Conservation (phyloP, 2,888 invertebrate genomes). For the Charanyca ferruginea region DNA sequence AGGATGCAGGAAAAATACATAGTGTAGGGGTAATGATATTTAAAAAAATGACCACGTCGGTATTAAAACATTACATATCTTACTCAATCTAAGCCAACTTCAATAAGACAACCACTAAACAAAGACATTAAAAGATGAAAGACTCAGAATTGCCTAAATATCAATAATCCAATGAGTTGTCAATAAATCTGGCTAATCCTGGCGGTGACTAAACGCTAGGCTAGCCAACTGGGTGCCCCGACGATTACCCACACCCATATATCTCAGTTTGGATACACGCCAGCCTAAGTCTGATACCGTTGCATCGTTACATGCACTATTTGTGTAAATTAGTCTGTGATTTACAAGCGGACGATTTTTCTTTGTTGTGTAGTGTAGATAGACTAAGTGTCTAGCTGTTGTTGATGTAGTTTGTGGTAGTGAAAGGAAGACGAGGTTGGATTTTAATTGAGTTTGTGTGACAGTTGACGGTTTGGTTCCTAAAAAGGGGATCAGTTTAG, state of each 20-base stretch:
- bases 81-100: slow-evolving; percentile 11
- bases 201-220: slow-evolving; percentile 61
- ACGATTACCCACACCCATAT: slow-evolving; percentile 55
- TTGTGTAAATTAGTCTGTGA: slow-evolving; percentile 66
- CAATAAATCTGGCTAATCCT: slow-evolving; percentile 61
- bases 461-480: not conserved
- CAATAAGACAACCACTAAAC: slow-evolving; percentile 24
- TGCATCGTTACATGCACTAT: slow-evolving; percentile 66
- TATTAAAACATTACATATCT: not conserved
- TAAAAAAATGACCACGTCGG: too few species aligned
- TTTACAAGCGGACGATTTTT: slow-evolving; percentile 58
- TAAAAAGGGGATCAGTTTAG: not conserved
- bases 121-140: slow-evolving; percentile 44
- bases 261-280: slow-evolving; percentile 64
- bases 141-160: slow-evolving; percentile 44
- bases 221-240: slow-evolving; percentile 64
- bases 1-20: too few species aligned
- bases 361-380: slow-evolving; percentile 46
- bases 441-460: slow-evolving; percentile 40
- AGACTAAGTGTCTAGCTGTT: slow-evolving; percentile 52
- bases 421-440: slow-evolving; percentile 22
- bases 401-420: not conserved
- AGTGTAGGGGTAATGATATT: too few species aligned
- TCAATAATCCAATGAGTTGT: slow-evolving; percentile 42
- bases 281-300: slow-evolving; percentile 42